Base-by-base conservation (phyloP, 2,888 invertebrate genomes). In the Pachydiplax longipennis region DNA sequence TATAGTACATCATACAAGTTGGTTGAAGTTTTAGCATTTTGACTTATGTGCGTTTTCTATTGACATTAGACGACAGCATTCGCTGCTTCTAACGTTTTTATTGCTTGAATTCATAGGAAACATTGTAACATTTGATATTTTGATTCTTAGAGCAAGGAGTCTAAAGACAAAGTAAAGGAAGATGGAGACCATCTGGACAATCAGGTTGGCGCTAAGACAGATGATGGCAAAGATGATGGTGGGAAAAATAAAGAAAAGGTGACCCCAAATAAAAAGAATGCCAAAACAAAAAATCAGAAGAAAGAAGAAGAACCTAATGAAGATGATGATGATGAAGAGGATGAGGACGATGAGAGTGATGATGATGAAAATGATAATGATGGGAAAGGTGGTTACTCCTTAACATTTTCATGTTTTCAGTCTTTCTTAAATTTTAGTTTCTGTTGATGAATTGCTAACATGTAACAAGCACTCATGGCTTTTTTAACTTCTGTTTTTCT, bases 221-320 rank as follows among this genome's bases (percentile, higher is more conserved):
- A 90, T 22, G 90, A 90, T 53, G 81, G 58, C 12, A 81, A 90
- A 44, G 81, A 80, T 53, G 81, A 80, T 81, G 31, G 22, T 65
- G 81, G 37, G 22, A 90, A 90, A 81, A 81, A 6, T 61, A 90
- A 90, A 40, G 90, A 80, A 44, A 80, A 80, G 40, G 37, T 81
- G 90, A 81, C 80, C 80, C 40, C 61, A 12, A 80, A 81, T 35
- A 81, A 81, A 80, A 81, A 81, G 58, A 81, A 90, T 81, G 40
- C 35, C 35, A 81, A 81, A 53, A 13, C 80, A 8, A 90, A 81
- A 25, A 80, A 58, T 40, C 81, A 90, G n/a, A 90, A 90, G 44
- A 80, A 80, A 44, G 80, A 80, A 81, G 81, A 61, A 18, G 81
- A 90, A n/a, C n/a, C n/a, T 2, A n/a, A 48, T 15, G 81, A 31